Evolutionary conservation across 2,797 vertebrate genomes (phyloP), one percentile per base, ranked within the genome.

Genomic region (Pangasius sanitwongsei): DNA sequence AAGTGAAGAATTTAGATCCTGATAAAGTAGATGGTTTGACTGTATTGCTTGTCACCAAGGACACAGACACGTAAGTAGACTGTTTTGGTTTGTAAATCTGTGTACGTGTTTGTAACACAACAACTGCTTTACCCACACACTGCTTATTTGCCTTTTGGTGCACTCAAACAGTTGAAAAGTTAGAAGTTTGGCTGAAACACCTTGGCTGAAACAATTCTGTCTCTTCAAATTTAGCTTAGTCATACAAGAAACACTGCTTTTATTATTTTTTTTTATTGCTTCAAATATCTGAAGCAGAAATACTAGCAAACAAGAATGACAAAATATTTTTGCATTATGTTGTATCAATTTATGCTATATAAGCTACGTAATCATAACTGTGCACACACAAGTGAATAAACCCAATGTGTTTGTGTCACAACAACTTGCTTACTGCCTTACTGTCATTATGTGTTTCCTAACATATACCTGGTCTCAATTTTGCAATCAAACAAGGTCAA

Each of bases 21-120:
- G 0, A 70, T 80, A 92, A 3, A 37, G 87, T 96, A 48, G 92
- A 11, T 1, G 88, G 80, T 41, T 88, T 96, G 87, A 93, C 50
- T 1, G 91, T 95, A 41, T 86, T 95, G 59, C 92, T 96, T 48
- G 93, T 96, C 85, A 92, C 87, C 4, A 67, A 91, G 77, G 34
- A 87, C 1, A 90, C 90, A 23, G 4, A 89, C 15, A 84, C 23
- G 96, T 96, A 94, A 94, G 94, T 80, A 53, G 57, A 57, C 7
- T 12, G 15, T 84, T 50, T 48, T 55, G 44, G 31, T 41, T 15
- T 69, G 4, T 13, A 70, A 7, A n/a, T 75, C 37, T 89, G 65
- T 72, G 41, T 50, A 31, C 15, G 13, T n/a, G 23, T 82, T 11
- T 61, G 28, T 6, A 12, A 23, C 31, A 59, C 4, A 81, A 81